A percentile compares a stretch with the other conserved stretches of the same genome.
Conservation (phyloP, 1,140 invertebrate species). For the Philopotamus ludificatus region DNA sequence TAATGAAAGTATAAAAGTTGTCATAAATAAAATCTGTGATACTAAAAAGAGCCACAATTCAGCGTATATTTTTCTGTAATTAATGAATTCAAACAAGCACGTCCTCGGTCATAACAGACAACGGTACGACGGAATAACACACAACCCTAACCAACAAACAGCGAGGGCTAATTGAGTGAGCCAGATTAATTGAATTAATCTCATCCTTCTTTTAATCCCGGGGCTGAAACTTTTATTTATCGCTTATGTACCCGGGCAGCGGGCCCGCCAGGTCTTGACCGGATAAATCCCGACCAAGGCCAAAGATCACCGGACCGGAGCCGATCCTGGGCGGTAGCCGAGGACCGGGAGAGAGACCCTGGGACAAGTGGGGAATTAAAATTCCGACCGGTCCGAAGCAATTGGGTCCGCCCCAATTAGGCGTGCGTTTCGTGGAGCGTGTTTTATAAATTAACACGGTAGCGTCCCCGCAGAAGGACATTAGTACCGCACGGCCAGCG, state of each 20-base stretch:
- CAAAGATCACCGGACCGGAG: slow-evolving; percentile 6
- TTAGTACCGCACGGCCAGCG: background rate
- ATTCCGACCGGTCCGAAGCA: slow-evolving; percentile 13
- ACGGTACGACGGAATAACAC: too few species aligned
- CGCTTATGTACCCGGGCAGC: background rate
- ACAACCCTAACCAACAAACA: too few species aligned
- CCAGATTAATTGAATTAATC: slow-evolving; percentile 4
- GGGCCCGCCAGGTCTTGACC: background rate
- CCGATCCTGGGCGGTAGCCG: slow-evolving; percentile 4
- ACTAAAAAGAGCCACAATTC: too few species aligned
- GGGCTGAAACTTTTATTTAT: background rate
- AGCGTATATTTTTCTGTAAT: too few species aligned
- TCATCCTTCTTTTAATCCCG: background rate
- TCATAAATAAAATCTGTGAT: too few species aligned
- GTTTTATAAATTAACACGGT: slow-evolving; percentile 26
- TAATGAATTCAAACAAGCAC: too few species aligned
- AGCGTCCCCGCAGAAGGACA: slow-evolving; percentile 1
- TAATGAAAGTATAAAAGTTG: too few species aligned
- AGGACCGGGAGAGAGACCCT: background rate
- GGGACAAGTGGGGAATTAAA: slow-evolving; percentile 16
- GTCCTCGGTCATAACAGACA: too few species aligned
- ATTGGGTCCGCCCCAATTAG: slow-evolving; percentile 1
- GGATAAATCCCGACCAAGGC: slow-evolving; percentile 15
- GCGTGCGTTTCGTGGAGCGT: background rate
- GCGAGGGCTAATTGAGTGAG: background rate